phyloP scores from a whole-genome alignment of 2,113 vertebrate species.

The Capreolus pygargus region DNA sequence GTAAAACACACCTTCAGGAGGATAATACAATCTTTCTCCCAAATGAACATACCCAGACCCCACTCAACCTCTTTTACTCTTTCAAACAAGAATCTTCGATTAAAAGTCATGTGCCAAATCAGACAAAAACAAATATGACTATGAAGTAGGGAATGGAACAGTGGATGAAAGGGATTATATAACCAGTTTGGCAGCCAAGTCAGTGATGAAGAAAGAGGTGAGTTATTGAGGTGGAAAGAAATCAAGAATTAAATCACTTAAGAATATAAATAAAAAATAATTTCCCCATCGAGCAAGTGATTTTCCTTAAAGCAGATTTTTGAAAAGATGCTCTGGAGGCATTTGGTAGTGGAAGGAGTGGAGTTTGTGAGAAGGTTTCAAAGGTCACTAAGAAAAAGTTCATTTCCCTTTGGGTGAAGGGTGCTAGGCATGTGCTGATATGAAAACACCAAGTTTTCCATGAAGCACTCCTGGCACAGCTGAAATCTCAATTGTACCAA shows the following conservation, averaged over 20 bases:
- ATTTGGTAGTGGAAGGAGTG: neutral
- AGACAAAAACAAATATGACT: neutral
- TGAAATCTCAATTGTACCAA: neutral
- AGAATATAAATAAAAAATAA: neutral
- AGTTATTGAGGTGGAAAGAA: neutral
- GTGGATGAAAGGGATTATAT: neutral
- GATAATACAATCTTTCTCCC: neutral
- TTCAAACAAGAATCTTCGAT: conserved; percentile 17
- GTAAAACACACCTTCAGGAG: neutral
- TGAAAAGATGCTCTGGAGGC: neutral
- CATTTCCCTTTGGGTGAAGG: neutral
- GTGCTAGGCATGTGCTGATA: neutral
- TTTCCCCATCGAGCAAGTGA: neutral
- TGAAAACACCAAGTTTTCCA: neutral
- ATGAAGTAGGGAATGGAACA: neutral
- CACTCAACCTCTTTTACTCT: neutral
- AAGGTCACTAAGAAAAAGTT: neutral
- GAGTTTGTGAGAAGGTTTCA: neutral
- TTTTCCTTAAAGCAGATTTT: neutral
- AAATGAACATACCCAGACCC: neutral
- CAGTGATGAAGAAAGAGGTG: neutral
- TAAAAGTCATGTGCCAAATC: neutral
- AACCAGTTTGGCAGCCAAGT: neutral
- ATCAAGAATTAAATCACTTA: neutral
- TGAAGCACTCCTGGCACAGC: neutral